phyloP scores from a whole-genome alignment of 2,888 invertebrate species.

The Mechanitis mazaeus region DNA sequence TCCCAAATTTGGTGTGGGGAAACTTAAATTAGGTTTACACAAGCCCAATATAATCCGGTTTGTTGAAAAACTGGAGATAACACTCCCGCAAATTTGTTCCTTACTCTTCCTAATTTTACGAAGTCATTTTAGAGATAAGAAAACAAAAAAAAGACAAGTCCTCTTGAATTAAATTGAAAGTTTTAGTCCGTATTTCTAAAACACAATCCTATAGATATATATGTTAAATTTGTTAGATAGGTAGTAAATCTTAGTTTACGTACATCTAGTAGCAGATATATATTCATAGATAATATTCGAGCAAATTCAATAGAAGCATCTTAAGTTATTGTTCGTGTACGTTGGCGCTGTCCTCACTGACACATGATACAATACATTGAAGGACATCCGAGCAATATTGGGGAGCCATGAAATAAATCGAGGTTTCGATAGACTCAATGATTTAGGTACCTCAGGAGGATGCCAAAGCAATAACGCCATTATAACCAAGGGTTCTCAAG shows the following conservation, averaged over 20 bases:
- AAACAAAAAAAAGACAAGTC: slow-evolving; percentile 29
- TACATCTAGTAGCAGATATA: neutral
- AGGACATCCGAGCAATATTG: slow-evolving; percentile 42
- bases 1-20: slow-evolving; percentile 49
- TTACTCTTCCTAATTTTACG: slow-evolving; percentile 7
- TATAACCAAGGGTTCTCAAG: slow-evolving; percentile 21
- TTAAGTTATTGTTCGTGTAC: slow-evolving; percentile 47
- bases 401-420: slow-evolving; percentile 41
- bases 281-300: slow-evolving; percentile 29
- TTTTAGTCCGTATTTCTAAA: too few relatives aligned
- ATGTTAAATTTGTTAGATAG: too few relatives aligned
- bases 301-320: slow-evolving; percentile 43
- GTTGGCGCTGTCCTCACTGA: slow-evolving; percentile 31
- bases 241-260: too few relatives aligned
- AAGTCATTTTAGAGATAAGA: slow-evolving; percentile 30
- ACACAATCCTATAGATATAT: too few relatives aligned
- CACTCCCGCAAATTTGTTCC: slow-evolving; percentile 19
- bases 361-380: slow-evolving; percentile 41
- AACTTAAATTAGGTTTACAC: slow-evolving; percentile 60
- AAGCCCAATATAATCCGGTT: slow-evolving; percentile 41
- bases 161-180: neutral
- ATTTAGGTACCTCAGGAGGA: slow-evolving; percentile 35
- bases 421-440: slow-evolving; percentile 38
- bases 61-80: slow-evolving; percentile 29
- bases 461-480: slow-evolving; percentile 23